phyloP scores from a whole-genome alignment of 2,888 invertebrate genomes.

The Morpho deidamia region DNA sequence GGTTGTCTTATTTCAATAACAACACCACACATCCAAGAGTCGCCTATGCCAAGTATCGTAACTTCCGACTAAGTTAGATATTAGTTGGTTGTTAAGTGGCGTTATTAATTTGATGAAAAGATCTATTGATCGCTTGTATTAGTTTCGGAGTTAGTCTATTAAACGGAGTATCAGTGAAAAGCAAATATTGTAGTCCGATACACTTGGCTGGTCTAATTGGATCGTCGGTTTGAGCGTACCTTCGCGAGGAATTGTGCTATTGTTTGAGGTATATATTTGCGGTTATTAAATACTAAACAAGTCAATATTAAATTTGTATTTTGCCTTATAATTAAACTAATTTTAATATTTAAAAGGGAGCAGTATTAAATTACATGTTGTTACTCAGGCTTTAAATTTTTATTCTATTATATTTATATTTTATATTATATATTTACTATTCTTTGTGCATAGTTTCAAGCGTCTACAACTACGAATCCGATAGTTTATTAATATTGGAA shows the following conservation, averaged over 20 bases:
- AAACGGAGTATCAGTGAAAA: constrained; percentile 15
- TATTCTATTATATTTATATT: too few relatives aligned
- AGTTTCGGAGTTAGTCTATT: constrained; percentile 23
- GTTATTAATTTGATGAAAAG: constrained; percentile 56
- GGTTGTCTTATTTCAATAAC: too few relatives aligned
- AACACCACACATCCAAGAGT: constrained; percentile 35
- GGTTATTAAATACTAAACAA: neutral
- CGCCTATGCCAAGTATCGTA: constrained; percentile 39
- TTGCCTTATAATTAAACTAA: too few relatives aligned
- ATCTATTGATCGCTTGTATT: constrained; percentile 44
- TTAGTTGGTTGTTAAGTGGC: constrained; percentile 43
- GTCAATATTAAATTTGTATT: neutral
- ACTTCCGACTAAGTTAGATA: constrained; percentile 31
- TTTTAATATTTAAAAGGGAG: too few relatives aligned
- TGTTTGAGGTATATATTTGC: constrained; percentile 1
- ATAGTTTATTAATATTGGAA: too few relatives aligned
- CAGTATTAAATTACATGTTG: too few relatives aligned
- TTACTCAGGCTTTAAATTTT: too few relatives aligned
- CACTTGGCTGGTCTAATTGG: constrained; percentile 13
- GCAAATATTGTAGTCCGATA: constrained; percentile 19
- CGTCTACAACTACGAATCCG: too few relatives aligned
- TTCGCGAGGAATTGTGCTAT: constrained; percentile 6
- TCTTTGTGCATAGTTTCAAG: too few relatives aligned
- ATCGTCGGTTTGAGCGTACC: constrained; percentile 9
- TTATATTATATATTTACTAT: too few relatives aligned